A percentile compares a stretch with the other conserved stretches of the same genome.
Conservation (phyloP, 2,888 invertebrate genomes). For the Fragum fragum region DNA sequence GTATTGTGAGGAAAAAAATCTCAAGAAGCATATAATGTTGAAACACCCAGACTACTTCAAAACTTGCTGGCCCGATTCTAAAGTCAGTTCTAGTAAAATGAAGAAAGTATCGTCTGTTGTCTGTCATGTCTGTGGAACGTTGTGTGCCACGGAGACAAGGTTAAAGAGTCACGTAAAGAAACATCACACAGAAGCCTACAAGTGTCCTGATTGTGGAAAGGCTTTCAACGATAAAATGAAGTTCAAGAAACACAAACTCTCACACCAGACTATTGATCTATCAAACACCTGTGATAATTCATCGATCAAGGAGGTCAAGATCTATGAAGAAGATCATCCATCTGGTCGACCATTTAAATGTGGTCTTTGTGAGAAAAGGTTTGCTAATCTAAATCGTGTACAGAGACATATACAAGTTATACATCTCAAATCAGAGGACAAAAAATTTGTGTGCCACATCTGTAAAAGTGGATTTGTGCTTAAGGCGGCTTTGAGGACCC, state of each 20-base stretch:
- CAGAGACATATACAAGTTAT: slow-evolving; percentile 43
- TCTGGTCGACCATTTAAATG: slow-evolving; percentile 37
- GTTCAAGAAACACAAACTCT: slow-evolving; percentile 8
- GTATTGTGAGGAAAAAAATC: slow-evolving; percentile 24
- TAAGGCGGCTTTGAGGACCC: slow-evolving; percentile 36
- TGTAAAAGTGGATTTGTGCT: slow-evolving; percentile 57
- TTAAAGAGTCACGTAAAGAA: slow-evolving; percentile 13
- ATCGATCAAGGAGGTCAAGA: slow-evolving; percentile 11
- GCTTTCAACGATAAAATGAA: neutral
- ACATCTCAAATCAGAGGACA: slow-evolving; percentile 51
- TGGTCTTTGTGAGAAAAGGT: slow-evolving; percentile 43
- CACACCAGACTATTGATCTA: neutral
- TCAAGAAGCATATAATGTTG: slow-evolving; percentile 29
- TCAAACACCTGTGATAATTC: neutral
- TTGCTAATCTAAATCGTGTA: slow-evolving; percentile 36
- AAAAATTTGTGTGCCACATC: slow-evolving; percentile 45
- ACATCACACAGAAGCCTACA: neutral
- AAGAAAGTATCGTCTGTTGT: neutral
- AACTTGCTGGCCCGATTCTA: neutral
- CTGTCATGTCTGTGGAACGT: slow-evolving; percentile 22
- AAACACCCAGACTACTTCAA: slow-evolving; percentile 2
- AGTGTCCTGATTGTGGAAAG: slow-evolving; percentile 11
- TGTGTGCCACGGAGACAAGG: neutral
- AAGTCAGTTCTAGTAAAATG: neutral
- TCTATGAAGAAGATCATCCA: slow-evolving; percentile 15